These are phyloP conservation scores for Macrobrachium rosenbergii DNA, from an alignment of 1,140 invertebrate species.

Conservation along the genomic window DNA sequence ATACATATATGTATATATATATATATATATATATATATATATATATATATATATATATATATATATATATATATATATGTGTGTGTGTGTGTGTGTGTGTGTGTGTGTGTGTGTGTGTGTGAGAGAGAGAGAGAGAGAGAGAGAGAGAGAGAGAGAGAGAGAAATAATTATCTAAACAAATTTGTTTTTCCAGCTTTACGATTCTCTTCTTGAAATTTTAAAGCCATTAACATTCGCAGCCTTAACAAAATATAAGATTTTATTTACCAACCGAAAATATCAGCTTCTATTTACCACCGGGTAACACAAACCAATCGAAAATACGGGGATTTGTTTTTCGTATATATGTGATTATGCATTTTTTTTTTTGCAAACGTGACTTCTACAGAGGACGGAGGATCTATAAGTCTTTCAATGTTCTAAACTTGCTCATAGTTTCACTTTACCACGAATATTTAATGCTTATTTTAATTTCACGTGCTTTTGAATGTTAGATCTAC, in stretches of 20 bases:
- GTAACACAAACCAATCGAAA: too few relatives aligned
- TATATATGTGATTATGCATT: not conserved
- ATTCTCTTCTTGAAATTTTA: too few relatives aligned
- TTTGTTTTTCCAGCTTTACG: too few relatives aligned
- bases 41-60: not conserved
- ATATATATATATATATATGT: not conserved
- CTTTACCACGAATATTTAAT: too few relatives aligned
- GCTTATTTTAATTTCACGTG: not conserved
- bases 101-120: too few relatives aligned
- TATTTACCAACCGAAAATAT: too few relatives aligned
- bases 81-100: too few relatives aligned
- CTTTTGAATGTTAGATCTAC: not conserved
- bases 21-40: slow-evolving; percentile 4
- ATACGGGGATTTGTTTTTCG: not conserved
- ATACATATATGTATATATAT: not conserved
- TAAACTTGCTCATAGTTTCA: not conserved
- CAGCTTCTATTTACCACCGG: too few relatives aligned
- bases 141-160: not conserved
- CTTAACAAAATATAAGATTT: too few relatives aligned
- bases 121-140: not conserved
- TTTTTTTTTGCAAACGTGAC: not conserved
- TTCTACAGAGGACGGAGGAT: too few relatives aligned
- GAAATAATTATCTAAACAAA: not conserved
- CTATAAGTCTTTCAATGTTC: too few relatives aligned
- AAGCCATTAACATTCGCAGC: too few relatives aligned